These are phyloP conservation scores for Pseudocheirus occidentalis DNA, from an alignment of 2,797 vertebrate genomes.

Conservation along the genomic window DNA sequence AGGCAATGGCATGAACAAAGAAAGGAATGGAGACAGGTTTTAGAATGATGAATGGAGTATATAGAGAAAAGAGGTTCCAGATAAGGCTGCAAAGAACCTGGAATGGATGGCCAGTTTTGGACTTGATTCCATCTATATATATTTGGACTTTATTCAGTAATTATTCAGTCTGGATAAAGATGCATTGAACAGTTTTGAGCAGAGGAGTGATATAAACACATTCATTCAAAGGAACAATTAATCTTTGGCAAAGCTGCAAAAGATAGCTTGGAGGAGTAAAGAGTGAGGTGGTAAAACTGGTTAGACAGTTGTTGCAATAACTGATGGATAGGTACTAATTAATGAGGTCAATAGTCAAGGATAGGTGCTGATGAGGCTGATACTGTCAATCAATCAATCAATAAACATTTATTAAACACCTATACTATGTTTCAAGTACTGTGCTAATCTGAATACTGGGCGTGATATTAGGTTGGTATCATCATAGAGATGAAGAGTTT, in stretches of 20 bases:
- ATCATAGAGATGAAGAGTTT: background rate
- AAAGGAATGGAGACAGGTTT: background rate
- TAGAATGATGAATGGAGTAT: background rate
- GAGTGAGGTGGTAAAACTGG: background rate
- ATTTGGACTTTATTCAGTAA: background rate
- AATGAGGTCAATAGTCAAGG: background rate
- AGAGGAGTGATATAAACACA: background rate
- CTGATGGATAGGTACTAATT: background rate
- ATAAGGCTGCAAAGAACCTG: background rate
- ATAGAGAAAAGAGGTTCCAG: background rate
- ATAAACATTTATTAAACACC: background rate
- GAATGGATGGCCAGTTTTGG: background rate
- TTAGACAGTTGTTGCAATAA: background rate
- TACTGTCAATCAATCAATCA: background rate
- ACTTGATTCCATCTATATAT: background rate
- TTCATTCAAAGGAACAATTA: background rate
- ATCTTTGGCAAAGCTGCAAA: background rate
- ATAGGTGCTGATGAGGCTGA: background rate
- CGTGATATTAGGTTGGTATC: background rate
- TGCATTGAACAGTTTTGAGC: background rate
- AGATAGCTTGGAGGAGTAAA: background rate
- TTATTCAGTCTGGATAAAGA: background rate
- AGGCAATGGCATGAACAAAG: background rate
- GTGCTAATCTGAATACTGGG: background rate
- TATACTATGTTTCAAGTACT: background rate